These are phyloP conservation scores for Tylochromis polylepis DNA, from an alignment of 2,113 vertebrate species.

Conservation along the genomic window DNA sequence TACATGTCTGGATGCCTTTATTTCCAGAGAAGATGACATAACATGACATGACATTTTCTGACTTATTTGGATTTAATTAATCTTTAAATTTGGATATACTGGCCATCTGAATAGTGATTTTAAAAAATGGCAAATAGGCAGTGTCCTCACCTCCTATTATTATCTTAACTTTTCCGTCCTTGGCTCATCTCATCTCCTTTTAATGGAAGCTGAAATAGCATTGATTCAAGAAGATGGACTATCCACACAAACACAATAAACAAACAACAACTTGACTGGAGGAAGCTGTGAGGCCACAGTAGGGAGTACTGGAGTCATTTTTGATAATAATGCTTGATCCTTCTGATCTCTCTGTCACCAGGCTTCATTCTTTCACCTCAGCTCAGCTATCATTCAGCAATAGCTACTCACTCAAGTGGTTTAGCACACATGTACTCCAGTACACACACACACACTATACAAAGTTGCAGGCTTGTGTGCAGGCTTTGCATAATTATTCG, in stretches of 20 bases:
- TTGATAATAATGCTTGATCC: constrained; percentile 57
- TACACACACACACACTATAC: not conserved
- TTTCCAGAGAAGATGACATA: constrained; percentile 12
- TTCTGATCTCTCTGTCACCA: constrained; percentile 38
- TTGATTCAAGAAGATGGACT: constrained; percentile 34
- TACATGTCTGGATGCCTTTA: not conserved
- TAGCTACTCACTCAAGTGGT: constrained; percentile 14
- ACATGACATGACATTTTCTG: not conserved
- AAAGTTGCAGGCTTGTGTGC: not conserved
- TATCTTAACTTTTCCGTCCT: not conserved
- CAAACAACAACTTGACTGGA: constrained; percentile 52
- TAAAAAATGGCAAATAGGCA: not conserved
- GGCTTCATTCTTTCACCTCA: constrained; percentile 42
- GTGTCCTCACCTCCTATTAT: not conserved
- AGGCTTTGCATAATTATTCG: not conserved
- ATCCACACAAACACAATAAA: constrained; percentile 42
- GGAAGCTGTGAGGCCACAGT: constrained; percentile 44
- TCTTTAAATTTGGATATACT: not conserved
- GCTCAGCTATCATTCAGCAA: constrained; percentile 38
- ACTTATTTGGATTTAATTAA: constrained; percentile 1
- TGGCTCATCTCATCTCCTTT: not conserved
- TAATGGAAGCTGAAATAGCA: constrained; percentile 29
- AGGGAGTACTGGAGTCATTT: constrained; percentile 45
- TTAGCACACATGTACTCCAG: not conserved
- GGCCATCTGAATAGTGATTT: not conserved